These are phyloP conservation scores for Lepidurus arcticus DNA, from an alignment of 1,140 invertebrate genomes.

Conservation along the genomic window DNA sequence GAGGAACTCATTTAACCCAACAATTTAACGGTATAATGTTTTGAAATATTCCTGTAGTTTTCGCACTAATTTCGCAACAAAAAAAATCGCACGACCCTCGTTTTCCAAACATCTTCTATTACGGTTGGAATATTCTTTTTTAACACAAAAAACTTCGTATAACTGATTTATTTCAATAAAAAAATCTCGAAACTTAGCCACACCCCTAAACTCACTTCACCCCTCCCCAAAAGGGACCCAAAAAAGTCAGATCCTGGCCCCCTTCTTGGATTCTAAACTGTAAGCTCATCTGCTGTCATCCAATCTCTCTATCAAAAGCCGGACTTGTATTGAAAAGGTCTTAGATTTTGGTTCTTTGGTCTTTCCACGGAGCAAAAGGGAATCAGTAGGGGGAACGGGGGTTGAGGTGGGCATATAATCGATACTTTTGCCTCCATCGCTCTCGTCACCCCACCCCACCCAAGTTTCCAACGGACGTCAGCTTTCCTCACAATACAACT, in stretches of 20 bases:
- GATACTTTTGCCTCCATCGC: background rate
- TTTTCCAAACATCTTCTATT: no score
- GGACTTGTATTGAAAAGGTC: conserved; percentile 19
- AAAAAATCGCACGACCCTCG: no score
- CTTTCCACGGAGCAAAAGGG: conserved; percentile 12
- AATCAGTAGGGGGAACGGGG: background rate
- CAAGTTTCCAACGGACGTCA: background rate
- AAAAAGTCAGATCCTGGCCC: background rate
- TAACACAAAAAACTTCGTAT: no score
- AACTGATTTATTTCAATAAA: no score
- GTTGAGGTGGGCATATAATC: conserved; percentile 6
- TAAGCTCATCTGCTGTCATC: background rate
- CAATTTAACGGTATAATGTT: no score
- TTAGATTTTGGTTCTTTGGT: background rate
- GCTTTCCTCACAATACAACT: conserved; percentile 10
- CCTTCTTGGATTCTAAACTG: background rate
- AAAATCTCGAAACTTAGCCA: no score
- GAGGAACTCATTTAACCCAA: no score
- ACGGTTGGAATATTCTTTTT: no score
- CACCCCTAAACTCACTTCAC: background rate
- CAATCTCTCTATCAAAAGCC: conserved; percentile 17
- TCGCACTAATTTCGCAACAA: no score
- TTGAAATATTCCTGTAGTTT: no score
- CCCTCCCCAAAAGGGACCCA: background rate
- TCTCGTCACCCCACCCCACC: background rate